Conservation (phyloP, 2,888 invertebrate genomes). For the Labia minor region DNA sequence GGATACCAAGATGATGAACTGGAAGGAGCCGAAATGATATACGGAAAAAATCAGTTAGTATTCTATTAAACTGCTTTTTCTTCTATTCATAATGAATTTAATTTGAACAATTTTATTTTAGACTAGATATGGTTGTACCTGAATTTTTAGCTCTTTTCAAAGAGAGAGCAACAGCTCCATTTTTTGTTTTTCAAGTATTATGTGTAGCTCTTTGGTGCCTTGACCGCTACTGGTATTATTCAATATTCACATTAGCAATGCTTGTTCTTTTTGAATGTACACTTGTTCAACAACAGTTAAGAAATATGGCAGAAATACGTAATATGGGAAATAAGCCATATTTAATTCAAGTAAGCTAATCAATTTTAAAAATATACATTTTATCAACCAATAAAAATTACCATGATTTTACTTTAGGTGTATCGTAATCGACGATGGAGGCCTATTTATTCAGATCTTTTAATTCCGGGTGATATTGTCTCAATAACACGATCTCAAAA, state of each 20-base stretch:
- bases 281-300: constrained; percentile 91
- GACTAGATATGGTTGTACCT: constrained; percentile 75
- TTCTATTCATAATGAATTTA: constrained; percentile 9
- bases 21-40: constrained; percentile 61
- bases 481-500: constrained; percentile 82
- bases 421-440: constrained; percentile 88
- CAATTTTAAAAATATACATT: background rate
- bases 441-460: constrained; percentile 68
- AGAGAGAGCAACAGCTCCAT: constrained; percentile 96
- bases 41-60: constrained; percentile 84
- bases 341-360: constrained; percentile 50
- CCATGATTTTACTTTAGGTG: constrained; percentile 45
- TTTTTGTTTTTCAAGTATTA: constrained; percentile 99
- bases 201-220: constrained; percentile 98
- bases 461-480: constrained; percentile 93
- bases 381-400: too few species aligned
- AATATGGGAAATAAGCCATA: constrained; percentile 99
- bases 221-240: constrained; percentile 98
- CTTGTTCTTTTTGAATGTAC: constrained; percentile 94
- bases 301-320: constrained; percentile 96
- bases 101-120: constrained; percentile 29
- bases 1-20: constrained; percentile 82
- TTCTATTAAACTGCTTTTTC: too few species aligned
- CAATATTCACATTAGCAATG: constrained; percentile 92
- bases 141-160: constrained; percentile 93